phyloP scores from a whole-genome alignment of 2,888 invertebrate species.

The Odontocolon sp. region DNA sequence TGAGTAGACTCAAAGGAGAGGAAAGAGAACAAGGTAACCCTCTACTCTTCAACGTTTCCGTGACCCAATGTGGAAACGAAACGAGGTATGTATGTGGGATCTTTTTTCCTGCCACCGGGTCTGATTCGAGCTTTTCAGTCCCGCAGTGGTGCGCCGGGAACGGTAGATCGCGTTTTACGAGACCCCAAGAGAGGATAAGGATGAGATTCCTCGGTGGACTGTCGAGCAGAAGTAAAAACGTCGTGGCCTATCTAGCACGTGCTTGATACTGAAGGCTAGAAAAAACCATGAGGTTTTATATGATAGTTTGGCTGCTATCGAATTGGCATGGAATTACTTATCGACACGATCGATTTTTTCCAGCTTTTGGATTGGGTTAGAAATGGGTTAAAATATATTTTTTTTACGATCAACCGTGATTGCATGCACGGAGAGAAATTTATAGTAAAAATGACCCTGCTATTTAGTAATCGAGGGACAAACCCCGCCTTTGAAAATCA shows the following conservation, averaged over 20 bases:
- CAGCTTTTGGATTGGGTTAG: no score
- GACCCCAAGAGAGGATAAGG: constrained; percentile 13
- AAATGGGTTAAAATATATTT: no score
- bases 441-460: neutral
- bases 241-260: neutral
- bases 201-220: constrained; percentile 21
- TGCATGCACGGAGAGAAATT: no score
- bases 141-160: constrained; percentile 7
- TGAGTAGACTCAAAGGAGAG: constrained; percentile 37
- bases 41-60: constrained; percentile 18
- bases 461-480: constrained; percentile 1
- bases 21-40: constrained; percentile 2
- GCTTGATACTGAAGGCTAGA: neutral
- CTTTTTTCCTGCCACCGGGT: neutral
- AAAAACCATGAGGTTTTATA: constrained; percentile 30
- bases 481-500: neutral
- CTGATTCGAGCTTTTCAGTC: constrained; percentile 4
- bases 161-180: constrained; percentile 37
- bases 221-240: constrained; percentile 13
- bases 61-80: constrained; percentile 30
- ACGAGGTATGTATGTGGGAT: constrained; percentile 15
- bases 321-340: constrained; percentile 10
- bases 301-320: constrained; percentile 10
- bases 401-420: neutral
- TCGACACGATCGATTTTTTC: neutral